These are phyloP conservation scores for Eidolon dupreanum DNA, from an alignment of 2,797 vertebrate species.

Conservation along the genomic window DNA sequence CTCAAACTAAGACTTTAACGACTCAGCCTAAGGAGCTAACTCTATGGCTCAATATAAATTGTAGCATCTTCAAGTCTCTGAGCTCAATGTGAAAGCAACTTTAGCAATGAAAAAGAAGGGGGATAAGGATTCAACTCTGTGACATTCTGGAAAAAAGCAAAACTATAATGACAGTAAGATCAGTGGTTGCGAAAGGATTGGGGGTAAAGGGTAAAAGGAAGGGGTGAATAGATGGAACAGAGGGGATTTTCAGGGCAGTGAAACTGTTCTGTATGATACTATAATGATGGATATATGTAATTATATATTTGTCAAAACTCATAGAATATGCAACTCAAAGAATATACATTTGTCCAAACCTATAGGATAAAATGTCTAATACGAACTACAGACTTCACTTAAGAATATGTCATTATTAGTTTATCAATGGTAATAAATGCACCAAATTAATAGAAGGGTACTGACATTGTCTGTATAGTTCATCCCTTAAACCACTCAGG, in stretches of 20 bases:
- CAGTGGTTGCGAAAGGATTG: neutral
- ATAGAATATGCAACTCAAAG: neutral
- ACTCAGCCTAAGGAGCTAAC: neutral
- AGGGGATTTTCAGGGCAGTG: neutral
- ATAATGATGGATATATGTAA: neutral
- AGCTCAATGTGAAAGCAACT: neutral
- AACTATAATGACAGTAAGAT: neutral
- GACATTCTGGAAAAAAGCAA: neutral
- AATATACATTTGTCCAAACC: neutral
- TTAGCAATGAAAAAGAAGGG: neutral
- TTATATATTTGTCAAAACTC: neutral
- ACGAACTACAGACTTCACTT: neutral
- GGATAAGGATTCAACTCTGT: accelerated
- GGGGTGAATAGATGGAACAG: neutral
- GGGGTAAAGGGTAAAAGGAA: no score
- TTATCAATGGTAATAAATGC: neutral
- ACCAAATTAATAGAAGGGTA: neutral
- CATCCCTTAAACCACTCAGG: neutral
- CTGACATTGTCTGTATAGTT: neutral
- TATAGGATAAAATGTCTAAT: neutral
- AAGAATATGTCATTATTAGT: neutral
- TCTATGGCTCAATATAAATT: neutral
- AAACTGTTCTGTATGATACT: neutral
- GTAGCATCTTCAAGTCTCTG: neutral
- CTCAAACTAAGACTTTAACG: neutral